A percentile compares a stretch with the other conserved stretches of the same genome.
Evolutionary conservation across 2,797 vertebrate species (phyloP).

Genomic region (Notoglanidium macrostoma): DNA sequence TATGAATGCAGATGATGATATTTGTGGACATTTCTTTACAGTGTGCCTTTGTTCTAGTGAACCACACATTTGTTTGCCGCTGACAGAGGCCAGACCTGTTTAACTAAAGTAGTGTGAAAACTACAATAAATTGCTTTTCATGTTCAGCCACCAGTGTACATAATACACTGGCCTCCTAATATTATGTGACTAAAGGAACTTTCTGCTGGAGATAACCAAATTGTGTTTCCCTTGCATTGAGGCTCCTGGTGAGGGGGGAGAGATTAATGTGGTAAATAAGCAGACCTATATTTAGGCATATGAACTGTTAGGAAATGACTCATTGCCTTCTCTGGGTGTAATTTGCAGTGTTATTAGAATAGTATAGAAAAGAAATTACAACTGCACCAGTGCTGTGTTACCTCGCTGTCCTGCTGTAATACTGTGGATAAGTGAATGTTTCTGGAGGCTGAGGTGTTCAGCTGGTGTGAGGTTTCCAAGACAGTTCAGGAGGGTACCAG

Average conservation of each 20-base stretch:
- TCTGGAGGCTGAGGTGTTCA: not conserved
- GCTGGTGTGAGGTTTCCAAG: not conserved
- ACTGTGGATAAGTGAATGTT: slow-evolving; percentile 44
- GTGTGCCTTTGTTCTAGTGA: slow-evolving; percentile 13
- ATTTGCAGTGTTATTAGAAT: slow-evolving; percentile 59
- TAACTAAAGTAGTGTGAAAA: slow-evolving; percentile 55
- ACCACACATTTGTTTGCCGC: slow-evolving; percentile 60
- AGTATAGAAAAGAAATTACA: slow-evolving; percentile 41
- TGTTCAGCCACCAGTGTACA: slow-evolving; percentile 61
- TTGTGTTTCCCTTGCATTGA: slow-evolving; percentile 66
- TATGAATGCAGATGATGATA: slow-evolving; percentile 63
- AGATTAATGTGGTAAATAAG: slow-evolving; percentile 79
- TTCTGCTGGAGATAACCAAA: slow-evolving; percentile 75
- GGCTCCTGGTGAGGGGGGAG: slow-evolving; percentile 60
- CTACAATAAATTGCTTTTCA: slow-evolving; percentile 69
- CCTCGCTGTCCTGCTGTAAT: slow-evolving; percentile 19
- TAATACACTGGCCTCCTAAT: slow-evolving; percentile 73
- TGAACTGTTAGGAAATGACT: slow-evolving; percentile 65
- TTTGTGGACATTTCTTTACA: slow-evolving; percentile 44
- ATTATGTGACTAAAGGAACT: slow-evolving; percentile 75
- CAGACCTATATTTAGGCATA: slow-evolving; percentile 72
- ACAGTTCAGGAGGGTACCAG: slow-evolving; percentile 58
- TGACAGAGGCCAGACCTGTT: slow-evolving; percentile 61
- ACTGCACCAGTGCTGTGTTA: slow-evolving; percentile 27
- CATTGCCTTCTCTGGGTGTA: slow-evolving; percentile 57